phyloP scores from a whole-genome alignment of 2,113 vertebrate species.

The Sylvicapra grimmia region DNA sequence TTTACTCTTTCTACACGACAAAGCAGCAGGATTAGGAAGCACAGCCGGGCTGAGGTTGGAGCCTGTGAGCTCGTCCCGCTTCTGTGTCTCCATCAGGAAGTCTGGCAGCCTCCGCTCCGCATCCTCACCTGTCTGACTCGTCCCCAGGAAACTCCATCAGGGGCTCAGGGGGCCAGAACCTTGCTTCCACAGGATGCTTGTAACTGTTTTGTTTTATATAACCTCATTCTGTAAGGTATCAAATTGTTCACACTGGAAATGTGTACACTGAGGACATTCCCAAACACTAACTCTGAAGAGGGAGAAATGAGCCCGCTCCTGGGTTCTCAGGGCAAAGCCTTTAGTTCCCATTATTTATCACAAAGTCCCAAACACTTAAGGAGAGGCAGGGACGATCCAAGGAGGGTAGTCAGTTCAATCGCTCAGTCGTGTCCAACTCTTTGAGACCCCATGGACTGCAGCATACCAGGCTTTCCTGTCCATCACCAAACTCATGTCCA shows the following conservation, averaged over 20 bases:
- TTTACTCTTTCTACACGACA: too few relatives aligned
- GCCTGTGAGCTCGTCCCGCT: background rate
- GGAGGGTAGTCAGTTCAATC: background rate
- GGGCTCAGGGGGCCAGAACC: background rate
- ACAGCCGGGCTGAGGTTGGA: accelerated
- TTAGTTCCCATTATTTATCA: background rate
- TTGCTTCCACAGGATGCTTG: background rate
- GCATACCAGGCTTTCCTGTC: background rate
- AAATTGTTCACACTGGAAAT: background rate
- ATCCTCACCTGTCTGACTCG: background rate
- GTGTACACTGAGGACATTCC: background rate
- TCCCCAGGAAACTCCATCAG: background rate
- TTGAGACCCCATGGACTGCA: background rate
- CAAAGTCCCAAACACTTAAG: background rate
- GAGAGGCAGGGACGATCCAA: background rate
- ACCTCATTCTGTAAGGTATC: background rate
- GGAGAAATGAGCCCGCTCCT: background rate
- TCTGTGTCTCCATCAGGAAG: background rate
- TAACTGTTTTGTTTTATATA: background rate
- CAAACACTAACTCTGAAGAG: background rate
- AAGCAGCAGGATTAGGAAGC: background rate
- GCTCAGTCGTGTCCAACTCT: background rate
- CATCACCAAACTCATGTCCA: background rate
- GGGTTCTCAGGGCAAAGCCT: background rate
- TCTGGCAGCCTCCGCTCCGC: accelerated